phyloP scores from a whole-genome alignment of 2,797 vertebrate species.

The Hippocampus kuda region DNA sequence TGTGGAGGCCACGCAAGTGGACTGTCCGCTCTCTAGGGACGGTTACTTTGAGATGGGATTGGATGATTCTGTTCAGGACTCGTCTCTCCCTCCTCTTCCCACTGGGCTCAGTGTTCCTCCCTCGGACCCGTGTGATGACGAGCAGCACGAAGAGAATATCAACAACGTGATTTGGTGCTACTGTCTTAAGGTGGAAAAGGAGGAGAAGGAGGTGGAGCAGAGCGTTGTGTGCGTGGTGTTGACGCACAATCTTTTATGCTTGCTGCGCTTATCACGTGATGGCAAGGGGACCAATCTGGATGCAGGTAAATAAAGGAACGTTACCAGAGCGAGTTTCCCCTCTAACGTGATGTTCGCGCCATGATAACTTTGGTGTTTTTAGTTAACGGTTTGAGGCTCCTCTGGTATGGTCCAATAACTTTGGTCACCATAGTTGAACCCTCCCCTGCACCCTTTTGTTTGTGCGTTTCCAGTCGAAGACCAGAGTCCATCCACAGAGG shows the following conservation, averaged over 20 bases:
- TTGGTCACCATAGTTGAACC: too few species aligned
- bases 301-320: conserved; percentile 26
- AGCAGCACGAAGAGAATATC: conserved; percentile 49
- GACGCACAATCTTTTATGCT: conserved; percentile 65
- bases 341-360: too few species aligned
- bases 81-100: conserved; percentile 14
- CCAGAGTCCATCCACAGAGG: conserved; percentile 37
- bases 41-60: conserved; percentile 97
- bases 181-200: conserved; percentile 64
- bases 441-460: neutral
- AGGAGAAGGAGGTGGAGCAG: conserved; percentile 68
- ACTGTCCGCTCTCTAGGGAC: conserved; percentile 65
- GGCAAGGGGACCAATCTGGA: conserved; percentile 44
- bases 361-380: too few species aligned
- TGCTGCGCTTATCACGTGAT: conserved; percentile 68
- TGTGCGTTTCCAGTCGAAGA: conserved; percentile 27
- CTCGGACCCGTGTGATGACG: conserved; percentile 29
- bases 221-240: conserved; percentile 79
- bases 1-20: conserved; percentile 40
- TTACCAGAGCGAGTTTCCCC: too few species aligned
- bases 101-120: conserved; percentile 13
- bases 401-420: too few species aligned
- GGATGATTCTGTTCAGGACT: conserved; percentile 62
- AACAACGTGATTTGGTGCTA: conserved; percentile 77
- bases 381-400: too few species aligned